A percentile compares a stretch with the other conserved stretches of the same genome.
phyloP scores from a whole-genome alignment of 2,113 vertebrate species.

The Psittacula cyanocephala region DNA sequence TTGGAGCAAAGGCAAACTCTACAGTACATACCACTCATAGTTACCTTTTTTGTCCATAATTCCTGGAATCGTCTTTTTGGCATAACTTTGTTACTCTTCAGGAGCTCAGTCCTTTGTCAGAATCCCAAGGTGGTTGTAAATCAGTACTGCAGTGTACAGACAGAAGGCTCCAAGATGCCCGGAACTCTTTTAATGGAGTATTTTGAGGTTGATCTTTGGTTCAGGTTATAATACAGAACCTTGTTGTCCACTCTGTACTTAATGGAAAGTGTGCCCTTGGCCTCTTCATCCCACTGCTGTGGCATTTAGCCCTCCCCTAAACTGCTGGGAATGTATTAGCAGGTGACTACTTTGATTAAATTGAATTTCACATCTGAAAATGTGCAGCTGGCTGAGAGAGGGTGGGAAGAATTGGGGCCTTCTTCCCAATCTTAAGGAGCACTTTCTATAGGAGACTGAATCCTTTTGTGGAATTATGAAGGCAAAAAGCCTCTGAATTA shows the following conservation, averaged over 20 bases:
- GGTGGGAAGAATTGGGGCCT: not conserved
- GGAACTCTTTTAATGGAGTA: not conserved
- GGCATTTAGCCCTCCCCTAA: not conserved
- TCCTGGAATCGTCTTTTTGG: not conserved
- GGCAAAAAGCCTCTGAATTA: not conserved
- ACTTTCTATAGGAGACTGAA: not conserved
- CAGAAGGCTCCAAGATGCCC: not conserved
- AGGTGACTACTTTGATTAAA: not conserved
- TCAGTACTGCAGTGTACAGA: not conserved
- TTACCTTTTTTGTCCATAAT: not conserved
- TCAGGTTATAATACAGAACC: not conserved
- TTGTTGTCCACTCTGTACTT: not conserved
- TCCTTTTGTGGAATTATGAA: not conserved
- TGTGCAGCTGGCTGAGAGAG: not conserved
- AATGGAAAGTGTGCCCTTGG: not conserved
- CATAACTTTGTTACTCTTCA: not conserved
- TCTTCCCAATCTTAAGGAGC: not conserved
- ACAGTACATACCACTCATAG: not conserved
- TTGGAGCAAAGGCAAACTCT: not conserved
- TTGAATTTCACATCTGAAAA: not conserved
- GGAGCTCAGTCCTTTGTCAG: not conserved
- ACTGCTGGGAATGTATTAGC: not conserved
- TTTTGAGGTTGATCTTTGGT: not conserved
- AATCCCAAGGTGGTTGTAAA: not conserved
- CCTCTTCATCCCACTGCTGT: not conserved